Conservation (phyloP, 2,888 invertebrate genomes). For the Colostygia pectinataria region DNA sequence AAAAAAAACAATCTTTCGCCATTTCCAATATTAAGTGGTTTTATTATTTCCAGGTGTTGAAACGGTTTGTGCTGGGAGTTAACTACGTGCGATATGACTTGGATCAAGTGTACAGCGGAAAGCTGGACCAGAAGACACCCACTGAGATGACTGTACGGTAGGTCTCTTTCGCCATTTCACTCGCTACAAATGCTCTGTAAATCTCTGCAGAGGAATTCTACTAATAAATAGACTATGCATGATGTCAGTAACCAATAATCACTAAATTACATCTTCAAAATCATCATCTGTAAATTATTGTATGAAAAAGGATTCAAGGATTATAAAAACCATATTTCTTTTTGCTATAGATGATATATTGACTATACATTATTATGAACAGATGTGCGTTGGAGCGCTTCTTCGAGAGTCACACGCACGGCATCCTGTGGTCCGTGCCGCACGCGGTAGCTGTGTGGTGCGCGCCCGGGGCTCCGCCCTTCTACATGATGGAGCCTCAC, state of each 20-base stretch:
- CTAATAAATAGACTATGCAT: no score
- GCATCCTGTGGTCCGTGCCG: constrained; percentile 76
- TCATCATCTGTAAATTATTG: no score
- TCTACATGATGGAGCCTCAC: constrained; percentile 74
- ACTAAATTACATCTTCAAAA: no score
- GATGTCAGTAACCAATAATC: no score
- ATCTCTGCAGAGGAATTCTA: no score
- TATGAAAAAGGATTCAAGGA: no score
- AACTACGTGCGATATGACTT: constrained; percentile 73
- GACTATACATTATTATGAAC: neutral
- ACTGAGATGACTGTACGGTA: constrained; percentile 68
- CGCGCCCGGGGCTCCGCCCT: constrained; percentile 55
- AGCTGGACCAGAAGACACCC: constrained; percentile 71
- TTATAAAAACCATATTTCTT: no score
- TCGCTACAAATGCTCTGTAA: no score
- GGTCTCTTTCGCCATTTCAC: neutral
- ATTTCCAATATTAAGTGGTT: no score
- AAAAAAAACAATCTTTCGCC: no score
- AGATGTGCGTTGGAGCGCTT: constrained; percentile 78
- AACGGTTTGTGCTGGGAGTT: constrained; percentile 67
- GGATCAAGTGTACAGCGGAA: constrained; percentile 71
- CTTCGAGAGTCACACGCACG: constrained; percentile 80
- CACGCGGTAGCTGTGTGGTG: constrained; percentile 70
- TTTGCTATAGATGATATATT: no score
- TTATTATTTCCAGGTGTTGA: constrained; percentile 53